Percentiles rank a stretch among this genome's conserved stretches.
Evolutionary conservation across 2,888 invertebrate species (phyloP).

Genomic region (Stenolophus ochropezus): DNA sequence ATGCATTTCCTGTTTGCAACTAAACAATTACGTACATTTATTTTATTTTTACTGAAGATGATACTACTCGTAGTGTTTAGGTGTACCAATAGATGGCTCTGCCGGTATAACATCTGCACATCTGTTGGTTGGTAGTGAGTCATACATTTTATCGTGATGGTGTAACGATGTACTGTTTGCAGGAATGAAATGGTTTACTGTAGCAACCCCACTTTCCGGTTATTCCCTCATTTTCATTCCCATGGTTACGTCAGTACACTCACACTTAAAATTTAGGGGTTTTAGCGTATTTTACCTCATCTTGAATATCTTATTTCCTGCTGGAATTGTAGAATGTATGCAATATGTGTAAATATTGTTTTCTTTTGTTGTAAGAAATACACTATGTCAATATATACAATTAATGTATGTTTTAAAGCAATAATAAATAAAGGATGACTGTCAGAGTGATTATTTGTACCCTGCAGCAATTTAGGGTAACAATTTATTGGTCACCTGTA

Average conservation of each 20-base stretch:
- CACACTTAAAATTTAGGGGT: slow-evolving; percentile 18
- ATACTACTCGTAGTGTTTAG: neutral
- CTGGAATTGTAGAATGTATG: neutral
- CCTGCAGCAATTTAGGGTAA: neutral
- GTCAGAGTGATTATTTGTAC: neutral
- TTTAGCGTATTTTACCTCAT: neutral
- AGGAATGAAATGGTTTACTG: slow-evolving; percentile 21
- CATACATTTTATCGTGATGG: slow-evolving; percentile 8
- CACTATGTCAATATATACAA: too few relatives aligned
- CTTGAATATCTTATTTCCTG: neutral
- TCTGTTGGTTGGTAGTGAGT: neutral
- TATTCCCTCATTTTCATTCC: slow-evolving; percentile 52
- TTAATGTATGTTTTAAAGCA: neutral
- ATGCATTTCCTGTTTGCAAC: neutral
- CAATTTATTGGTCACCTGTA: slow-evolving; percentile 19
- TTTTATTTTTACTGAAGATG: neutral
- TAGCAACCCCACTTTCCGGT: slow-evolving; percentile 48
- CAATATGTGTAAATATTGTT: neutral
- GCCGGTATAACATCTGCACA: neutral
- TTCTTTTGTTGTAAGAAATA: too few relatives aligned
- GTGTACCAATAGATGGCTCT: neutral
- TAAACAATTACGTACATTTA: neutral
- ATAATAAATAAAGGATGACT: too few relatives aligned
- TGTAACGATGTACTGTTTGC: neutral
- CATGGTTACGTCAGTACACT: slow-evolving; percentile 54